A percentile compares a stretch with the other conserved stretches of the same genome.
These are phyloP conservation scores for Pluvialis apricaria DNA, from an alignment of 2,113 vertebrate genomes.

Conservation along the genomic window DNA sequence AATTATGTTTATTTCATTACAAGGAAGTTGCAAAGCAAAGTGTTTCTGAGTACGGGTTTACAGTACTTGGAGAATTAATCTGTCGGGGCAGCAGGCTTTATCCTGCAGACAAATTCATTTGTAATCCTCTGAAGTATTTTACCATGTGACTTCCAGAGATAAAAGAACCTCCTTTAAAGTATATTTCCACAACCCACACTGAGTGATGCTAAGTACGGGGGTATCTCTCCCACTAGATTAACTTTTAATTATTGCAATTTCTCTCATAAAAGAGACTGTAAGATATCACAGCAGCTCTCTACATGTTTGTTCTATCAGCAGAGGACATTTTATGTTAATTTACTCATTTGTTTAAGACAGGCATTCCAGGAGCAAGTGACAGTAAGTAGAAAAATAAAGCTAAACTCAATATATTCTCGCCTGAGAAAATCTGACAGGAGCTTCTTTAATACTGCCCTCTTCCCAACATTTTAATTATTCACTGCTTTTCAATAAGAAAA, in stretches of 20 bases:
- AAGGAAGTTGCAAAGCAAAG: not conserved
- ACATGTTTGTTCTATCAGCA: not conserved
- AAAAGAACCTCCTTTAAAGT: conserved; percentile 34
- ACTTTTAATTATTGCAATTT: conserved; percentile 52
- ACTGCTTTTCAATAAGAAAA: not conserved
- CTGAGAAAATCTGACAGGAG: not conserved
- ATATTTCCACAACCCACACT: conserved; percentile 15
- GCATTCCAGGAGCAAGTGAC: not conserved
- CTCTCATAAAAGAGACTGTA: conserved; percentile 13
- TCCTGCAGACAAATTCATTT: conserved; percentile 33
- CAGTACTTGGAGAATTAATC: conserved; percentile 10
- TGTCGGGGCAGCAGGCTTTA: conserved; percentile 32
- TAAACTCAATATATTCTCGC: not conserved
- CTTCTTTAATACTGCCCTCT: not conserved
- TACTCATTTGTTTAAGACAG: conserved; percentile 2
- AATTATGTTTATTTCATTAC: not conserved
- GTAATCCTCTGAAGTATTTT: conserved; percentile 53
- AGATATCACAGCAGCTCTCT: not conserved
- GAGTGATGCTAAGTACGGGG: not conserved
- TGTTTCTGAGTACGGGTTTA: not conserved
- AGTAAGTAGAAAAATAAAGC: not conserved
- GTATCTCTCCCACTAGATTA: conserved; percentile 39
- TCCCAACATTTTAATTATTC: not conserved
- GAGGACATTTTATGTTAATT: conserved; percentile 42
- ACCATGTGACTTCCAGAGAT: conserved; percentile 47